phyloP scores from a whole-genome alignment of 2,113 vertebrate genomes.

The Thinocorus orbignyianus region DNA sequence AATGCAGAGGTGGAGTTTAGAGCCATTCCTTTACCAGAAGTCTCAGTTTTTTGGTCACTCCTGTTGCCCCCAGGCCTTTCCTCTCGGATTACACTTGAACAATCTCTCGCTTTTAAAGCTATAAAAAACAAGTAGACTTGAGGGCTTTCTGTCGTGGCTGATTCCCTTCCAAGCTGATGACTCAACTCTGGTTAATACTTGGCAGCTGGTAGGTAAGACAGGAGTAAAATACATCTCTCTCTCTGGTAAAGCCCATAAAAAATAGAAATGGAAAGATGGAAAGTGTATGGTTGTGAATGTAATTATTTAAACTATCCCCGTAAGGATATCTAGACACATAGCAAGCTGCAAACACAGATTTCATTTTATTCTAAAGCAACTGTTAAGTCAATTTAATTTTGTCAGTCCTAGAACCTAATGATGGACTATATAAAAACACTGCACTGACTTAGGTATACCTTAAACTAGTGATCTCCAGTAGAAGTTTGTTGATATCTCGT shows the following conservation, averaged over 20 bases:
- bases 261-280: neutral
- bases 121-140: neutral
- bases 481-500: neutral
- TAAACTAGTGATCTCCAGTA: neutral
- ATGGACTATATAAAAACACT: neutral
- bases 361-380: neutral
- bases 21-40: neutral
- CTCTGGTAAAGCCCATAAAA: neutral
- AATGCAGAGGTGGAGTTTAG: neutral
- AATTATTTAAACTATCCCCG: neutral
- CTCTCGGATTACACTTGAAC: constrained; percentile 15
- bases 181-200: neutral
- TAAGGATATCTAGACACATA: neutral
- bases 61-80: neutral
- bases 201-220: neutral
- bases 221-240: neutral
- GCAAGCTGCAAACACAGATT: neutral
- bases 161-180: constrained; percentile 17
- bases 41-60: neutral
- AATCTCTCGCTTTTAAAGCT: neutral
- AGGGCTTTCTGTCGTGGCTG: neutral
- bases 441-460: neutral
- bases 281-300: neutral
- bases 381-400: neutral
- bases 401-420: neutral